A percentile compares a stretch with the other conserved stretches of the same genome.
Evolutionary conservation across 1,140 invertebrate species (phyloP).

Genomic region (Sarcophaga bullata): DNA sequence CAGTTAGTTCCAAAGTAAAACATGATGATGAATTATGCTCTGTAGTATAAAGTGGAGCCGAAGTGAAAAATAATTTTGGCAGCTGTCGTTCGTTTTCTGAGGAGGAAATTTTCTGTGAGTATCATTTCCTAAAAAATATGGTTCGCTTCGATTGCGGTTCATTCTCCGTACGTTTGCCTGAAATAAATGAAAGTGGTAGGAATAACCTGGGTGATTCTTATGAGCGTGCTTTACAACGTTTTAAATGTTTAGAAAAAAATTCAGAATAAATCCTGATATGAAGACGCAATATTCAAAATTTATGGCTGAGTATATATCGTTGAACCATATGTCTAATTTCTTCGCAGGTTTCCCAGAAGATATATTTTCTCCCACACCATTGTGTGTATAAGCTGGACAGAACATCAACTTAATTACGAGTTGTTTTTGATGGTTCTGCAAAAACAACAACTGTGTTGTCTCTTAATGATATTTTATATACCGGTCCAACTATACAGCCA

Average conservation of each 20-base stretch:
- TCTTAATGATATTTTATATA: conserved; percentile 47
- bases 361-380: conserved; percentile 42
- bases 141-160: neutral
- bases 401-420: conserved; percentile 46
- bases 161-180: conserved; percentile 33
- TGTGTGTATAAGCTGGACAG: conserved; percentile 39
- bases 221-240: conserved; percentile 6
- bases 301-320: conserved; percentile 6
- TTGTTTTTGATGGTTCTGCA: conserved; percentile 33
- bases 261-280: neutral
- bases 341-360: neutral
- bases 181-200: neutral
- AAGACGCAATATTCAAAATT: conserved; percentile 25
- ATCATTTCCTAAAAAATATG: neutral
- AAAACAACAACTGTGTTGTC: conserved; percentile 42
- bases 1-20: no score
- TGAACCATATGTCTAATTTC: conserved; percentile 28
- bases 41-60: neutral
- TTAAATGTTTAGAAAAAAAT: conserved; percentile 33
- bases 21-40: no score
- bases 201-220: conserved; percentile 29
- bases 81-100: neutral
- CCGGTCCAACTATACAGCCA: conserved; percentile 46
- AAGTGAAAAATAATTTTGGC: neutral
- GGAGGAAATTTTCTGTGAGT: neutral